Percentiles rank a stretch among this genome's conserved stretches.
These are phyloP conservation scores for Monomorium pharaonis DNA, from an alignment of 1,140 invertebrate species.

Conservation along the genomic window DNA sequence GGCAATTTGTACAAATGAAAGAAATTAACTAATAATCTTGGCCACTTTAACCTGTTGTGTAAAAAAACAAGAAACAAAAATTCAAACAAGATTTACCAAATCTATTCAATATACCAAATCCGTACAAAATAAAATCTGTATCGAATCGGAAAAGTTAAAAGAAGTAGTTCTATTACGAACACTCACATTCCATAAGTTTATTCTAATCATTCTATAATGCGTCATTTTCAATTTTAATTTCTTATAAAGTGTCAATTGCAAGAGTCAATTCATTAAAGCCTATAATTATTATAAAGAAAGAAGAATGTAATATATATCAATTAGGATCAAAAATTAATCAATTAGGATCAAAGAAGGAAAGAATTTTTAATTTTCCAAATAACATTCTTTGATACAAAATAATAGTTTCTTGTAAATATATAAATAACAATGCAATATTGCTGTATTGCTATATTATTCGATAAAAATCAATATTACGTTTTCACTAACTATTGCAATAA, in stretches of 20 bases:
- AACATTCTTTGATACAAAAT: background rate
- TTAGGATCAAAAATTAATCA: no score
- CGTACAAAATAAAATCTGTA: background rate
- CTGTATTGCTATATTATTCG: background rate
- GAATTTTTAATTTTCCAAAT: background rate
- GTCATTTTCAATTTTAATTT: background rate
- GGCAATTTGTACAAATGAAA: background rate
- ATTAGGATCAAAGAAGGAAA: background rate
- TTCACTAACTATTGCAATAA: background rate
- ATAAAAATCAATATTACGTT: background rate
- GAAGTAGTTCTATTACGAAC: background rate
- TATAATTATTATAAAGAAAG: background rate
- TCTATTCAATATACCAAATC: conserved; percentile 10
- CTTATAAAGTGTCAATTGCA: background rate
- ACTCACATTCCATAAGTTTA: background rate
- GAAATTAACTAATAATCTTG: conserved; percentile 23
- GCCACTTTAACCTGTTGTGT: background rate
- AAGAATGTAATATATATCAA: background rate
- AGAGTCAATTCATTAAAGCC: background rate
- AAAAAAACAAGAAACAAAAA: conserved; percentile 1
- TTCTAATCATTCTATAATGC: background rate
- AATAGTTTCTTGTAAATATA: background rate
- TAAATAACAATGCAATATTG: background rate
- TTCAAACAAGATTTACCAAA: background rate
- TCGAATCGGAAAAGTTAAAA: background rate